These are phyloP conservation scores for Agrochola litura DNA, from an alignment of 2,888 invertebrate species.

Conservation along the genomic window DNA sequence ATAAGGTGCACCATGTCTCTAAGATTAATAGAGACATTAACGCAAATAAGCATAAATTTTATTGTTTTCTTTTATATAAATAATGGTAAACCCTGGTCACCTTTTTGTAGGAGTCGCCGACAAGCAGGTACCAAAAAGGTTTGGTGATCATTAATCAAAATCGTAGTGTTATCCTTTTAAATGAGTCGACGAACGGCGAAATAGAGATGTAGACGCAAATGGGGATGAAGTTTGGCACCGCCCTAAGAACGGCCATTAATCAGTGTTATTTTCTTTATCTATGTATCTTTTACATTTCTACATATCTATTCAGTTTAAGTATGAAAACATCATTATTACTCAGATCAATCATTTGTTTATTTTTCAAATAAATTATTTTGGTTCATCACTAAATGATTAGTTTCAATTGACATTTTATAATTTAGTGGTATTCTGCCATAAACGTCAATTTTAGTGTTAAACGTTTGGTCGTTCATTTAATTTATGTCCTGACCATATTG, in stretches of 20 bases:
- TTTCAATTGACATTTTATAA: constrained; percentile 31
- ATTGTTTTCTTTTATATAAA: constrained; percentile 75
- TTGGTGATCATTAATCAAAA: constrained; percentile 85
- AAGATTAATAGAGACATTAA: constrained; percentile 88
- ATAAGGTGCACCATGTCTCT: constrained; percentile 77
- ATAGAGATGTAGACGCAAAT: constrained; percentile 80
- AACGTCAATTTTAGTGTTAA: constrained; percentile 45
- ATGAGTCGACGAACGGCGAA: constrained; percentile 79
- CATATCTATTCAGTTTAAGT: constrained; percentile 5
- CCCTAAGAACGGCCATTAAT: constrained; percentile 78
- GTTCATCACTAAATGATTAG: constrained; percentile 9
- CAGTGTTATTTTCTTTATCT: constrained; percentile 57
- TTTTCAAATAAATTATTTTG: constrained; percentile 16
- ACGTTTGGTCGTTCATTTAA: constrained; percentile 32
- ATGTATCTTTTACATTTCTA: constrained; percentile 37
- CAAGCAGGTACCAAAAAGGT: constrained; percentile 84
- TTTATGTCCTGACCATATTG: constrained; percentile 51
- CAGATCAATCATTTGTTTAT: neutral
- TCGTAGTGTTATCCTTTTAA: constrained; percentile 80
- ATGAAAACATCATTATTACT: neutral
- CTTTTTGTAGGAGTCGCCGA: constrained; percentile 84
- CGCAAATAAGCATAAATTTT: constrained; percentile 83
- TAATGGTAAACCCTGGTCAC: constrained; percentile 72
- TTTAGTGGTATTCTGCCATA: constrained; percentile 37
- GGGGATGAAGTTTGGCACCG: constrained; percentile 77